Evolutionary conservation across 2,113 vertebrate genomes (phyloP).

Genomic region (Acanthochromis polyacanthus): DNA sequence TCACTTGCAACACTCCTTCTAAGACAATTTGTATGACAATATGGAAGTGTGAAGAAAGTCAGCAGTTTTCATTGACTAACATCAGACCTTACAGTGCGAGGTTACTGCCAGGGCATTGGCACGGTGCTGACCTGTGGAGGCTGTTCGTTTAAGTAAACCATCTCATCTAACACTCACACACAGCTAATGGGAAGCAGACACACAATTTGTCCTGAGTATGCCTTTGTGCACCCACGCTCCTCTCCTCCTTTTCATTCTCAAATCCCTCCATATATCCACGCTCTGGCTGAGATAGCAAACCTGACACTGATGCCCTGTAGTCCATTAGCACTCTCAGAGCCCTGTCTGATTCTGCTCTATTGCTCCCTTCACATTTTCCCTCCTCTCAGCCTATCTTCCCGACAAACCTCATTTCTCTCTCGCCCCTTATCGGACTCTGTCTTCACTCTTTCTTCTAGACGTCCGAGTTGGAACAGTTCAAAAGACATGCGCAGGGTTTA

Average conservation of each 20-base stretch:
- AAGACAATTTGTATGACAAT: slow-evolving; percentile 51
- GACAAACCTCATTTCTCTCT: slow-evolving; percentile 53
- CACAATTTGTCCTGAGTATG: slow-evolving; percentile 67
- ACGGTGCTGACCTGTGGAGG: slow-evolving; percentile 41
- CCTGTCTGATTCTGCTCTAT: slow-evolving; percentile 43
- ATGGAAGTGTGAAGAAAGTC: slow-evolving; percentile 47
- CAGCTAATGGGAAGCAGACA: slow-evolving; percentile 77
- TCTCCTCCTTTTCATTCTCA: slow-evolving; percentile 66
- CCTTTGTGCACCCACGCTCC: slow-evolving; percentile 62
- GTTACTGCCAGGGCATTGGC: slow-evolving; percentile 47
- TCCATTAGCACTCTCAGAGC: slow-evolving; percentile 75
- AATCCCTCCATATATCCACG: slow-evolving; percentile 68
- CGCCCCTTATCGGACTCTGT: slow-evolving; percentile 41
- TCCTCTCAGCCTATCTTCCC: slow-evolving; percentile 61
- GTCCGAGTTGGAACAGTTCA: slow-evolving; percentile 26
- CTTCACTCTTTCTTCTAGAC: slow-evolving; percentile 9
- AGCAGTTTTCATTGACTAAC: slow-evolving; percentile 50
- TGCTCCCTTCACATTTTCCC: slow-evolving; percentile 67
- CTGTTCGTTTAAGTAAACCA: slow-evolving; percentile 69
- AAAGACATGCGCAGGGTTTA: slow-evolving; percentile 3
- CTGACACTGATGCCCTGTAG: slow-evolving; percentile 81
- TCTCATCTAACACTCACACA: slow-evolving; percentile 65
- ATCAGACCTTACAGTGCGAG: slow-evolving; percentile 25
- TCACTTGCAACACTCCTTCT: slow-evolving; percentile 46
- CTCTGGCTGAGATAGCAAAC: slow-evolving; percentile 69